phyloP scores from a whole-genome alignment of 2,888 invertebrate species.

The Xiphydria camelus region DNA sequence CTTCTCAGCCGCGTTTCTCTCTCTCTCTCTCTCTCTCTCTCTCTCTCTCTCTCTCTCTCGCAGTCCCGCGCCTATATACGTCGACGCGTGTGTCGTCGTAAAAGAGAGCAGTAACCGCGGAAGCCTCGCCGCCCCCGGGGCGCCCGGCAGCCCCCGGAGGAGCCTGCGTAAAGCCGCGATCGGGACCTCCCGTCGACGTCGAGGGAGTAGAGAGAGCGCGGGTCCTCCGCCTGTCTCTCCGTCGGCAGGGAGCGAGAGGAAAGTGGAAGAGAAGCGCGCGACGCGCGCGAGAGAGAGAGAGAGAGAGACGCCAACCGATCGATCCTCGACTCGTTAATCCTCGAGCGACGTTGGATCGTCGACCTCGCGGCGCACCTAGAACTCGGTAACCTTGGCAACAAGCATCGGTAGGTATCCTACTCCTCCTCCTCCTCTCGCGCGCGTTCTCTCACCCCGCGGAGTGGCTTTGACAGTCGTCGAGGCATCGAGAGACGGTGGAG shows the following conservation, averaged over 20 bases:
- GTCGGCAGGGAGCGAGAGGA: no score
- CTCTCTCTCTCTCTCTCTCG: slow-evolving; percentile 1
- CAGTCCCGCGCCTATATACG: not conserved
- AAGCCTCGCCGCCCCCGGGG: not conserved
- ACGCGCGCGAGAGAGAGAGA: no score
- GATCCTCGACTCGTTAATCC: not conserved
- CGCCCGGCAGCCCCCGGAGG: not conserved
- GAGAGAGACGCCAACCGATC: no score
- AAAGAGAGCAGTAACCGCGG: not conserved
- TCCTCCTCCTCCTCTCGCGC: no score
- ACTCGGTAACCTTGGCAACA: not conserved
- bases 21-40: not conserved
- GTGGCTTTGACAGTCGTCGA: not conserved
- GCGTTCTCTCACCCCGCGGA: not conserved
- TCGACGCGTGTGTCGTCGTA: slow-evolving; percentile 2
- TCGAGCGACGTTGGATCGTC: no score
- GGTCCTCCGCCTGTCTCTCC: no score
- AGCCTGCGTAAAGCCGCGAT: not conserved
- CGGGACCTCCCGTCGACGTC: no score
- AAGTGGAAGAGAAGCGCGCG: no score
- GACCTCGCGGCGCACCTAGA: no score
- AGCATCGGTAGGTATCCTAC: no score
- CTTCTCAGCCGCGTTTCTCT: not conserved
- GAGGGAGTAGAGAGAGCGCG: not conserved
- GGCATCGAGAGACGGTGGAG: not conserved